Base-by-base conservation (phyloP, 2,113 vertebrate genomes). In the Sitta europaea region DNA sequence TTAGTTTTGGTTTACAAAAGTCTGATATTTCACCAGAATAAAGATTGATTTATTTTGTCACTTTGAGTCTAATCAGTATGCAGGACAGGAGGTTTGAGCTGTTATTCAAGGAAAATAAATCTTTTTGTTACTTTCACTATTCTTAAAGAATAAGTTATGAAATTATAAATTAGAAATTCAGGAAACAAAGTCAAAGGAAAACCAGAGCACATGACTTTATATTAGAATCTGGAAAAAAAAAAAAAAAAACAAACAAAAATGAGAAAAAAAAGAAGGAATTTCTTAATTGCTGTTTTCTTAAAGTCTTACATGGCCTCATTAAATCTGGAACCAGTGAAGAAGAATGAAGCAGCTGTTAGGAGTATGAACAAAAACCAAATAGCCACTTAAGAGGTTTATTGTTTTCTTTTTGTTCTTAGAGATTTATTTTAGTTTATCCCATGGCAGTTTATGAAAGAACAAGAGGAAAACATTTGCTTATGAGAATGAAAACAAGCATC, bases 331-430 rank as follows among this genome's bases (percentile, higher is more conserved):
- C 36, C 86, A 97, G 92, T 83, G 92, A 97, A 97, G 94, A 96
- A 97, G 86, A 97, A 97, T 95, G 91, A 76, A 97, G 68, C 94
- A 98, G 96, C 92, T 97, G 96, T 97, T 96, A 92, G 68, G 90
- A 95, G 78, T 81, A 74, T 96, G 70, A 96, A 96, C 55, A 92
- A 96, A 96, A 96, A 94, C n/a, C 74, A 94, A 97, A 96, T 86
- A 96, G 54, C 71, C 55, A 96, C 54, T 97, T 84, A 92, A 94
- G 77, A 96, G 67, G 48, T 97, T 96, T 94, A 86, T 93, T 86
- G 78, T 90, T 92, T 88, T 85, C 72, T 53, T 80, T 92, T 79
- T 76, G 65, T 75, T 94, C 35, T 87, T 71, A 78, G 63, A 92
- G 71, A 85, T 89, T 89, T 94, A 82, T 90, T 91, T 94, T 89